These are phyloP conservation scores for Dinoponera quadriceps DNA, from an alignment of 1,140 invertebrate species.

Conservation along the genomic window DNA sequence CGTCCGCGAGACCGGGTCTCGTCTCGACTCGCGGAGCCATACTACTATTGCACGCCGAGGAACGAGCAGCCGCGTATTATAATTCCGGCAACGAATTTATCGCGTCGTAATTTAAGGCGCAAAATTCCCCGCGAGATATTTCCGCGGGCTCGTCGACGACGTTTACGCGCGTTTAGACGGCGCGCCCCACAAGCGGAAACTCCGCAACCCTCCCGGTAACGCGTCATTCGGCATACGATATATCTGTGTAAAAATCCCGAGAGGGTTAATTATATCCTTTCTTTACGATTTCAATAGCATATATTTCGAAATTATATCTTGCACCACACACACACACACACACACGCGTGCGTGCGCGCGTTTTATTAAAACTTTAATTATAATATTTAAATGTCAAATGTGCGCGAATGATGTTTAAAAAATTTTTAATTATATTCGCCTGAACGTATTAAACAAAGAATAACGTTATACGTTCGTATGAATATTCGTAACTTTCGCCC, in stretches of 20 bases:
- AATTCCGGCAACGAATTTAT: conserved; percentile 53
- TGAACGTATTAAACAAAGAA: conserved; percentile 35
- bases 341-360: no score
- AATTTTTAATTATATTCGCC: conserved; percentile 35
- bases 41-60: conserved; percentile 6
- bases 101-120: conserved; percentile 47
- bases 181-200: background rate
- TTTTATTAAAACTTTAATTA: conserved; percentile 49
- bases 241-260: no score
- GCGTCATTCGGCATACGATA: no score
- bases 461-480: conserved; percentile 9
- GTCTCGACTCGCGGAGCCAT: conserved; percentile 18
- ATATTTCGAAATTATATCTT: conserved; percentile 40
- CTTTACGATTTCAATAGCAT: background rate
- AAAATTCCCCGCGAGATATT: conserved; percentile 36
- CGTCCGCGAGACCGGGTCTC: conserved; percentile 28
- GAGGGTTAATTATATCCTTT: no score
- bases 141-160: conserved; percentile 33
- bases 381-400: conserved; percentile 49
- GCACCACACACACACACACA: no score
- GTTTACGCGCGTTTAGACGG: conserved; percentile 22
- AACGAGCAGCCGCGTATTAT: conserved; percentile 17
- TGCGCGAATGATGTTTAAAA: conserved; percentile 40
- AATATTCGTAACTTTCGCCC: conserved; percentile 8
- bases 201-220: no score